These are phyloP conservation scores for Gyrodactylus salaris DNA, from an alignment of 1,140 invertebrate species.

Conservation along the genomic window DNA sequence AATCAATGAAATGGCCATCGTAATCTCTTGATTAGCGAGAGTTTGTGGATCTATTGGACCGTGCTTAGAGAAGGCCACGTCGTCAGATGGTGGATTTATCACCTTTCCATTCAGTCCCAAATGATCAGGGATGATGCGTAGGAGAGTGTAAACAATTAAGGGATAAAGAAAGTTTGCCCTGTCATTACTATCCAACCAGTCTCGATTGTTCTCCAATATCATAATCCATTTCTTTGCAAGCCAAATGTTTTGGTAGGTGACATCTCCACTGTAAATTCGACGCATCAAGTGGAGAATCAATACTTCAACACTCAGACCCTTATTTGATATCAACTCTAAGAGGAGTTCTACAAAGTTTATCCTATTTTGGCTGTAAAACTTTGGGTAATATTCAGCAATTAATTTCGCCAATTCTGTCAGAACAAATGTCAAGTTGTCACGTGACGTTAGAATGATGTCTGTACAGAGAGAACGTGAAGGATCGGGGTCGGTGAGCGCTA, in stretches of 20 bases:
- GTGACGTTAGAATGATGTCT: background rate
- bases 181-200: background rate
- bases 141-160: background rate
- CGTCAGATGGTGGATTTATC: background rate
- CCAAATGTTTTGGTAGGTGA: background rate
- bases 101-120: background rate
- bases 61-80: background rate
- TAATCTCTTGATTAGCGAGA: background rate
- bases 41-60: background rate
- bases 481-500: background rate
- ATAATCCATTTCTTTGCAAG: background rate
- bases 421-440: background rate
- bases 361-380: background rate
- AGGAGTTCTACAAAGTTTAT: background rate
- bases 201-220: background rate
- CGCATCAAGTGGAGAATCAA: background rate
- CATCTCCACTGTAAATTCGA: background rate
- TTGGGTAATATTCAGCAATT: background rate
- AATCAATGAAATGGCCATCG: background rate
- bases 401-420: background rate
- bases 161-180: conserved; percentile 1
- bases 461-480: background rate
- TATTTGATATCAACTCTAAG: background rate
- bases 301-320: background rate
- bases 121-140: background rate